phyloP scores from a whole-genome alignment of 2,113 vertebrate genomes.

The Anguilla japonica region DNA sequence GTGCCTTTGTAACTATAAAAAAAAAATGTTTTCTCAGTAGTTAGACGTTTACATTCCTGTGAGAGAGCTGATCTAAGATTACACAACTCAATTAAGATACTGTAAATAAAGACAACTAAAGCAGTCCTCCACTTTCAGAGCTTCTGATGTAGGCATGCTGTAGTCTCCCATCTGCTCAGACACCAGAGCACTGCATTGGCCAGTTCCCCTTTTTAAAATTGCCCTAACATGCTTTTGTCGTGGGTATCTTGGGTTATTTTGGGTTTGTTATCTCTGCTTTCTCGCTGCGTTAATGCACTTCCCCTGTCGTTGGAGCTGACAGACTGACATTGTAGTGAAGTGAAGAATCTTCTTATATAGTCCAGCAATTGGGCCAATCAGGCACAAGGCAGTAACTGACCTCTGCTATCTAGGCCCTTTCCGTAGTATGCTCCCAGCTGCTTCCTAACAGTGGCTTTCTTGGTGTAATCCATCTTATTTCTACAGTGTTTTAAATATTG shows the following conservation, averaged over 20 bases:
- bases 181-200: slow-evolving; percentile 41
- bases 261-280: slow-evolving; percentile 14
- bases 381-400: slow-evolving; percentile 51
- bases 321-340: slow-evolving; percentile 33
- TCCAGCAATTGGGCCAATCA: slow-evolving; percentile 15
- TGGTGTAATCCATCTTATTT: slow-evolving; percentile 48
- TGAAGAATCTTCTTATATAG: slow-evolving; percentile 39
- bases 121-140: slow-evolving; percentile 35
- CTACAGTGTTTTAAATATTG: slow-evolving; percentile 48
- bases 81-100: slow-evolving; percentile 47
- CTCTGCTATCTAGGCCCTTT: slow-evolving; percentile 50
- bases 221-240: slow-evolving; percentile 62
- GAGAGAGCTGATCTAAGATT: slow-evolving; percentile 51
- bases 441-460: slow-evolving; percentile 38
- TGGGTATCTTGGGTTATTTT: slow-evolving; percentile 56
- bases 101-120: slow-evolving; percentile 56
- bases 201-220: slow-evolving; percentile 52
- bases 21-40: slow-evolving; percentile 42
- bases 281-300: not conserved
- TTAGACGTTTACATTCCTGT: slow-evolving; percentile 56
- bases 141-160: slow-evolving; percentile 28
- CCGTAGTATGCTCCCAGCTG: slow-evolving; percentile 38
- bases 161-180: slow-evolving; percentile 42
- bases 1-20: slow-evolving; percentile 5
- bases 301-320: slow-evolving; percentile 3